A percentile compares a stretch with the other conserved stretches of the same genome.
Evolutionary conservation across 2,888 invertebrate genomes (phyloP).

Genomic region (Agrotis exclamationis): DNA sequence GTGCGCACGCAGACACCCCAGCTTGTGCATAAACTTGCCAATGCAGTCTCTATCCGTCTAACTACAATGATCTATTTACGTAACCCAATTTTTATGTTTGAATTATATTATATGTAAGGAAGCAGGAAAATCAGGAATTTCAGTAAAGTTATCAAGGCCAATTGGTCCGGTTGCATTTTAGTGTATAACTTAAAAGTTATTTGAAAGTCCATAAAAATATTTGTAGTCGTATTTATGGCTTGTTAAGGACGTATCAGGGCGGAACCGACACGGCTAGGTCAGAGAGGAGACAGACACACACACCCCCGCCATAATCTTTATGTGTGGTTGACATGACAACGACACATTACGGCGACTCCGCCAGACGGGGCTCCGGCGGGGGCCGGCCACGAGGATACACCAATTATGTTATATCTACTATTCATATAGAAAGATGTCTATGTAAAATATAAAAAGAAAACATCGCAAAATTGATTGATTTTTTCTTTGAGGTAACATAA

Average conservation of each 20-base stretch:
- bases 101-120: background rate
- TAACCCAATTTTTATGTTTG: conserved; percentile 29
- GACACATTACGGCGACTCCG: conserved; percentile 30
- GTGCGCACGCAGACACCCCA: conserved; percentile 82
- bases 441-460: conserved; percentile 11
- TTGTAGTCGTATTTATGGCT: background rate
- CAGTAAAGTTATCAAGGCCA: background rate
- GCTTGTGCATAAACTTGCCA: conserved; percentile 65
- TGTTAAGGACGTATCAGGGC: conserved; percentile 46
- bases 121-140: background rate
- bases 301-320: conserved; percentile 55
- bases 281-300: conserved; percentile 51
- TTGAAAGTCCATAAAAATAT: background rate
- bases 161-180: background rate
- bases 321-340: conserved; percentile 52
- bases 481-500: conserved; percentile 2
- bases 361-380: conserved; percentile 51
- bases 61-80: conserved; percentile 57
- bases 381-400: conserved; percentile 11
- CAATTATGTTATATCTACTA: conserved; percentile 30
- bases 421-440: conserved; percentile 15
- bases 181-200: background rate
- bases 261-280: conserved; percentile 53
- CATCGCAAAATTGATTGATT: conserved; percentile 14
- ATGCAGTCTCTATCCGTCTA: conserved; percentile 64